Evolutionary conservation across 2,797 vertebrate genomes (phyloP).

Genomic region (Halcyon chelicuti): DNA sequence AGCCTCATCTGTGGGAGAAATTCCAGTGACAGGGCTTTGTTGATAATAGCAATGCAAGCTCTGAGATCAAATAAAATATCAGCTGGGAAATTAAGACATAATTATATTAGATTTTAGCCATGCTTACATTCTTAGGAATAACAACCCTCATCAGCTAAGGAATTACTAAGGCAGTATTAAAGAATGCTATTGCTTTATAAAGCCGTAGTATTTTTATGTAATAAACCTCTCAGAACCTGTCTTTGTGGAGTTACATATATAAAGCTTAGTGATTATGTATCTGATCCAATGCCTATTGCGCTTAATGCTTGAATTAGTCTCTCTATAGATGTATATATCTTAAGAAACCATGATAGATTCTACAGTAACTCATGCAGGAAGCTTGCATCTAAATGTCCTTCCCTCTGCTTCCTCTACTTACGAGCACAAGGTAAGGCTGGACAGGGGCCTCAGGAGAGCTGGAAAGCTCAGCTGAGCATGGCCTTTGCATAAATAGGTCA

Average conservation of each 20-base stretch:
- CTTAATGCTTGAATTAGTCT: background rate
- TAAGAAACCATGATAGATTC: background rate
- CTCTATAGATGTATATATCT: background rate
- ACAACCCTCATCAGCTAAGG: background rate
- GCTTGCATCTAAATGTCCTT: background rate
- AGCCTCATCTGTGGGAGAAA: background rate
- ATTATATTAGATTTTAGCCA: background rate
- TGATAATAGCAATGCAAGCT: background rate
- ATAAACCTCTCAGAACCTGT: background rate
- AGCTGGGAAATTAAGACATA: background rate
- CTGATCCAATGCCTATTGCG: background rate
- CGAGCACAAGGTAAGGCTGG: background rate
- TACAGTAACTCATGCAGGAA: background rate
- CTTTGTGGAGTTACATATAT: background rate
- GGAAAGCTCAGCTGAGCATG: background rate
- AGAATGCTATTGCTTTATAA: background rate
- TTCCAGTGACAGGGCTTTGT: background rate
- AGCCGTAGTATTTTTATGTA: background rate
- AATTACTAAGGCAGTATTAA: conserved; percentile 12
- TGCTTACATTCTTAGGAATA: background rate
- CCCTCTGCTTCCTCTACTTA: background rate
- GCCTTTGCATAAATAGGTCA: background rate
- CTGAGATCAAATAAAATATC: background rate
- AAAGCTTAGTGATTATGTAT: background rate
- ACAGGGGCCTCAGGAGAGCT: background rate